A percentile compares a stretch with the other conserved stretches of the same genome.
phyloP scores from a whole-genome alignment of 2,888 invertebrate species.

The Aspidapion aeneum region DNA sequence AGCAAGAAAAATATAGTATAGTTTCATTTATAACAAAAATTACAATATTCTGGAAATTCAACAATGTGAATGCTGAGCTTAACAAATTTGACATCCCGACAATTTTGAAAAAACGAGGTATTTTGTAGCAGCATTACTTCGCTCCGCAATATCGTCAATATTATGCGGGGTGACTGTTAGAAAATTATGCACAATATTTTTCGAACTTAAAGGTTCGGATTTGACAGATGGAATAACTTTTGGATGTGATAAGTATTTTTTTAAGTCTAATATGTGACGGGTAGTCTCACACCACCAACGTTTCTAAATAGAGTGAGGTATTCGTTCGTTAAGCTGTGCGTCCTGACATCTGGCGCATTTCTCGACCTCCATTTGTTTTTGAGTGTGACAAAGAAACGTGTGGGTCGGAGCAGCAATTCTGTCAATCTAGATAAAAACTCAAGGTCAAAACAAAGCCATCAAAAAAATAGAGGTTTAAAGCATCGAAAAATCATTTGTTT shows the following conservation, averaged over 20 bases:
- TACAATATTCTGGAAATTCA: conserved; percentile 30
- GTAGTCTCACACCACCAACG: conserved; percentile 47
- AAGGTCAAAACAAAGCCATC: too few species aligned
- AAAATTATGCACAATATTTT: conserved; percentile 33
- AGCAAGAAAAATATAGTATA: too few species aligned
- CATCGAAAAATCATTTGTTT: too few species aligned
- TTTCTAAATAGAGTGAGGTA: conserved; percentile 36
- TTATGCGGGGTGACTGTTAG: conserved; percentile 19
- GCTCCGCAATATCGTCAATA: conserved; percentile 43
- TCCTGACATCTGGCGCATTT: too few species aligned
- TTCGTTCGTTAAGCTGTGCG: conserved; percentile 21
- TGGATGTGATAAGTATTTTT: conserved; percentile 38
- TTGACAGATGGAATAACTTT: conserved; percentile 37
- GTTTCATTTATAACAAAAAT: conserved; percentile 20
- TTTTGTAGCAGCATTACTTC: conserved; percentile 31
- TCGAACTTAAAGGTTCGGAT: conserved; percentile 28
- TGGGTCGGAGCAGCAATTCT: too few species aligned
- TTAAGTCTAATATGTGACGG: conserved; percentile 40
- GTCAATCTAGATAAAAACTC: too few species aligned
- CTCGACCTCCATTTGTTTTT: too few species aligned
- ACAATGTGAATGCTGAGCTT: conserved; percentile 40
- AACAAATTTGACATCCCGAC: conserved; percentile 46
- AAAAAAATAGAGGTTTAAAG: too few species aligned
- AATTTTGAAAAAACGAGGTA: conserved; percentile 44
- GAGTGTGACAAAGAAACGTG: too few species aligned